Evolutionary conservation across 2,113 vertebrate species (phyloP), one percentile per base, ranked within the genome.

Genomic region (Marmota monax): DNA sequence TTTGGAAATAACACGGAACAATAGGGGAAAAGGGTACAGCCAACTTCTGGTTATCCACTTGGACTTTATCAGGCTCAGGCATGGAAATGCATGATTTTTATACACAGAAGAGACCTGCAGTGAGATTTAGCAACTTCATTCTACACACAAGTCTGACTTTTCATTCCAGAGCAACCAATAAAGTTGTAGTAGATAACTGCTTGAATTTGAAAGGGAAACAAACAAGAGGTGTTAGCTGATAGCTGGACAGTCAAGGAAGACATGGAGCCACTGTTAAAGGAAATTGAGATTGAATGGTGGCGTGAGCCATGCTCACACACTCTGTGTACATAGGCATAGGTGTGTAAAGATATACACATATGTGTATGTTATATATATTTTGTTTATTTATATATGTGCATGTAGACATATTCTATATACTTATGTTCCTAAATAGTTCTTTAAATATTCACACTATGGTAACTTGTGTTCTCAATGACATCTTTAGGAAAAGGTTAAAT

Each of bases 401-500:
- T 14, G 42, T 9, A 45, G 18, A 76, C 2, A 10, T 25, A 29
- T 37, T 42, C 23, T 39, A 4, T 58, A 45, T 63, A 34, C 18
- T 82, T 72, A 51, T n/a, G 34, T 56, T 78, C 69, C 63, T 77
- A 82, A 87, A 45, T 88, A 72, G 12, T 25, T 83, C 25, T 86
- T 72, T 72, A 56, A 25, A 3, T 90, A 11, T 72, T 48, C 8
- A 80, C 11, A 77, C 25, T 92, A n/a, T 72, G n/a, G 1, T 51
- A 20, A 51, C 45, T 77, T 78, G 12, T 39, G 1, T 94, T 90
- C 16, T 94, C 93, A 89, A 25, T 88, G 58, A 48, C 77, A 74
- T 48, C 73, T 37, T 80, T 20, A 85, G 37, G 42, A 89, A 91
- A 94, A 91, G 61, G 73, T 86, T 74, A 48, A 82, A 56, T 90